phyloP scores from a whole-genome alignment of 2,797 vertebrate species.

The Nothura maculosa region DNA sequence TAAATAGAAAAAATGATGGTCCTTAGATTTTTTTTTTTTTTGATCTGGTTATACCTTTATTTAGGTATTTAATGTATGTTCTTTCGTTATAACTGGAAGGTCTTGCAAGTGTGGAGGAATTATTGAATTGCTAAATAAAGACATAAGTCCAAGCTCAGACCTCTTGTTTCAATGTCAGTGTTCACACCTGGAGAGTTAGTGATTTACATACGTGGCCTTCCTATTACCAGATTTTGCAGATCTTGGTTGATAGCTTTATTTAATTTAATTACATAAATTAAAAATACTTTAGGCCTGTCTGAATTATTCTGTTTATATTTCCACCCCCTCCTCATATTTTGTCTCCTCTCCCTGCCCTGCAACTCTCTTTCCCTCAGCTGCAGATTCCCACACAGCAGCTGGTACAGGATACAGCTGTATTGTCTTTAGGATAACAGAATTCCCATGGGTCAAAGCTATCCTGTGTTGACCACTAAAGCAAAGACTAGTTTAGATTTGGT shows the following conservation, averaged over 20 bases:
- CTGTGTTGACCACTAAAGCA: not conserved
- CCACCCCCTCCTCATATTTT: not conserved
- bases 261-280: no score
- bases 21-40: not conserved
- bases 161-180: not conserved
- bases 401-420: slow-evolving; percentile 43
- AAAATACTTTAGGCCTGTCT: not conserved
- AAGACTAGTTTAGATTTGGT: not conserved
- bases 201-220: not conserved
- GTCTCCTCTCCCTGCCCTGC: not conserved
- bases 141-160: fast-evolving
- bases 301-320: not conserved
- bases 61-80: not conserved
- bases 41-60: not conserved
- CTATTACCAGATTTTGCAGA: not conserved
- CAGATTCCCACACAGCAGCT: slow-evolving; percentile 33
- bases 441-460: slow-evolving; percentile 3
- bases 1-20: not conserved
- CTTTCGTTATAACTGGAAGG: not conserved
- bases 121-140: not conserved
- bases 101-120: not conserved
- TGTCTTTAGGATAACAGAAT: slow-evolving; percentile 1
- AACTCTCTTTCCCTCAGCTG: not conserved
- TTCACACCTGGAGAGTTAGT: not conserved
- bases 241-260: not conserved